These are phyloP conservation scores for Nomada fabriciana DNA, from an alignment of 2,888 invertebrate genomes.

Conservation along the genomic window DNA sequence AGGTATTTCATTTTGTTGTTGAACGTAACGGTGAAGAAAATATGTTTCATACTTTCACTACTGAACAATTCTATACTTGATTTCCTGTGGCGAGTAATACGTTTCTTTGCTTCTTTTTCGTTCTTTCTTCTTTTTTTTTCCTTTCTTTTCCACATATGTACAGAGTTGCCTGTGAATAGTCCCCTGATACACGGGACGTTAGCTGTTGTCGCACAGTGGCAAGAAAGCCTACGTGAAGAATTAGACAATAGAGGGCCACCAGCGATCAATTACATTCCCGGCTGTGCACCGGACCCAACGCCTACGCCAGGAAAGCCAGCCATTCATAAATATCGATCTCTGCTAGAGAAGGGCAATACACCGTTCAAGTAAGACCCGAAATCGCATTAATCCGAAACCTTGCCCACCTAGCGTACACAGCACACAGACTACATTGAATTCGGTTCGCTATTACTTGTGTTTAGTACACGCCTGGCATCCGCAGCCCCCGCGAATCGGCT, in stretches of 20 bases:
- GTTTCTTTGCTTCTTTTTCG: neutral
- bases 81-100: neutral
- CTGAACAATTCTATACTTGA: neutral
- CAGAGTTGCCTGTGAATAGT: conserved; percentile 97
- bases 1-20: conserved; percentile 85
- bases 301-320: conserved; percentile 88
- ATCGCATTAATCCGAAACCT: neutral
- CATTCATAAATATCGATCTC: conserved; percentile 95
- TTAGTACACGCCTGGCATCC: conserved; percentile 88
- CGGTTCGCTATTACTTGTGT: neutral
- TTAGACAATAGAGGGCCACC: conserved; percentile 91
- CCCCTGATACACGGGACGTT: conserved; percentile 96
- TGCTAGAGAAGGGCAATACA: conserved; percentile 96
- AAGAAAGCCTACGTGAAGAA: conserved; percentile 91
- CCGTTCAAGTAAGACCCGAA: conserved; percentile 91
- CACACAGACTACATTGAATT: no score
- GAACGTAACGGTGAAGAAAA: conserved; percentile 32
- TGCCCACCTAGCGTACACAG: no score
- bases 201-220: conserved; percentile 95
- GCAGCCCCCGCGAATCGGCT: conserved; percentile 92
- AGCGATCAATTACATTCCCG: conserved; percentile 94
- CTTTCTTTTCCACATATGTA: neutral
- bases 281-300: conserved; percentile 92
- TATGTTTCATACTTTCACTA: neutral
- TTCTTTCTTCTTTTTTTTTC: conserved; percentile 39